These are phyloP conservation scores for Oryzias celebensis DNA, from an alignment of 2,113 vertebrate species.

Conservation along the genomic window DNA sequence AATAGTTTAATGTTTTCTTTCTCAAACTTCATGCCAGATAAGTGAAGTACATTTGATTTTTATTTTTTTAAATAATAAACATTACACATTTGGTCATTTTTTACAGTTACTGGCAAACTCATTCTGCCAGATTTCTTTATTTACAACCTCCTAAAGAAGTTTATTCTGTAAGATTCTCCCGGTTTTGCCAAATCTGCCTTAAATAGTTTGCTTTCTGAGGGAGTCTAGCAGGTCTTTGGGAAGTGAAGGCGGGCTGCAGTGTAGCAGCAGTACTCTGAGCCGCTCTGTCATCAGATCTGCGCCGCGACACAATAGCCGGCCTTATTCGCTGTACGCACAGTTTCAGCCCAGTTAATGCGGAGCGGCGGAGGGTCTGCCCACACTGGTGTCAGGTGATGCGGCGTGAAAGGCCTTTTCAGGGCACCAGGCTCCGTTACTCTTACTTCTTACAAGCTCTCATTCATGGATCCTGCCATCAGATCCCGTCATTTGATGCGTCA, in stretches of 20 bases:
- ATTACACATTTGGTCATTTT: no score
- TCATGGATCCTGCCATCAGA: conserved; percentile 34
- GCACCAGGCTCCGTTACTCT: conserved; percentile 44
- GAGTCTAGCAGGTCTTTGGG: no score
- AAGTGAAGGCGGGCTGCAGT: background rate
- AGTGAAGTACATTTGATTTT: no score
- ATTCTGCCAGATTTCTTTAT: no score
- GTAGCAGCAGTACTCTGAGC: background rate
- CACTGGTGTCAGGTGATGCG: conserved; percentile 39
- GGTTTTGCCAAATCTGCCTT: no score
- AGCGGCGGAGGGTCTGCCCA: background rate
- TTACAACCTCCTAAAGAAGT: no score
- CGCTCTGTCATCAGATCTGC: conserved; percentile 29
- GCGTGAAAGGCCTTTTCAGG: conserved; percentile 58
- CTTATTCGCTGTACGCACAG: conserved; percentile 28
- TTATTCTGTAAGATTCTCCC: no score
- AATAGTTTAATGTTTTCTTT: no score
- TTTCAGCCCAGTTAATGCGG: background rate
- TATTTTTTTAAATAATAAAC: no score
- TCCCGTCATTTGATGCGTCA: conserved; percentile 29
- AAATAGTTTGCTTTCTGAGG: no score
- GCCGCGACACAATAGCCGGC: conserved; percentile 17
- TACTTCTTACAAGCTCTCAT: conserved; percentile 43
- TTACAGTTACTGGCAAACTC: no score
- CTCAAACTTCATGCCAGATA: no score